Conservation (phyloP, 2,888 invertebrate genomes). For the Morinoia aosen region DNA sequence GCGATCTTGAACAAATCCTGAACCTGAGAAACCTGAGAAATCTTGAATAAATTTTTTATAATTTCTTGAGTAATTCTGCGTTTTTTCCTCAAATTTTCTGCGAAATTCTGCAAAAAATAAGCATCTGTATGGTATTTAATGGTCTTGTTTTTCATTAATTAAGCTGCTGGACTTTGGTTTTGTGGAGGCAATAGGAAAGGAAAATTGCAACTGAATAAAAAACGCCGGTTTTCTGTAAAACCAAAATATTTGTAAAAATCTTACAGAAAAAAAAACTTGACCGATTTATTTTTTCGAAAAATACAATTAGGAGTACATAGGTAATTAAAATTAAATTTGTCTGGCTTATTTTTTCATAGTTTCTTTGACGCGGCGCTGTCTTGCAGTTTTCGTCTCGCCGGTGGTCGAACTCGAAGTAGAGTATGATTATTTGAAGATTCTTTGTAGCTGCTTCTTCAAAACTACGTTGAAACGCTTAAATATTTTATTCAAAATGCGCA, state of each 20-base stretch:
- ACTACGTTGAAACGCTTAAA: too few relatives aligned
- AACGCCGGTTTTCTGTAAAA: neutral
- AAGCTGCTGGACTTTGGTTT: neutral
- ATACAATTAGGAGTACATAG: too few relatives aligned
- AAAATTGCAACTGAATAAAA: neutral
- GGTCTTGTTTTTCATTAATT: neutral
- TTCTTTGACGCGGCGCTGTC: neutral
- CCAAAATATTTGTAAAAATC: neutral
- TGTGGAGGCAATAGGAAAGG: neutral
- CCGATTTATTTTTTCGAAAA: neutral
- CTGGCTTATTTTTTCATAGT: neutral
- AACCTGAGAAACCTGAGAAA: too few relatives aligned
- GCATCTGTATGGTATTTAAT: too few relatives aligned
- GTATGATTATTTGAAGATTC: too few relatives aligned
- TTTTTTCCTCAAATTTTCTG: neutral
- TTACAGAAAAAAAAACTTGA: neutral
- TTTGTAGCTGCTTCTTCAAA: too few relatives aligned
- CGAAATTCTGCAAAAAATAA: too few relatives aligned
- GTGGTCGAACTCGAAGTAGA: too few relatives aligned
- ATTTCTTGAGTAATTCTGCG: neutral
- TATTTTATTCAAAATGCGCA: too few relatives aligned
- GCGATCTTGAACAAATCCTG: neutral
- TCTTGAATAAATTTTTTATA: neutral
- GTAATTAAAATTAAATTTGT: too few relatives aligned
- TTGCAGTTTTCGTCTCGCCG: neutral